Conservation (phyloP, 1,140 invertebrate genomes). For the Pinna nobilis region DNA sequence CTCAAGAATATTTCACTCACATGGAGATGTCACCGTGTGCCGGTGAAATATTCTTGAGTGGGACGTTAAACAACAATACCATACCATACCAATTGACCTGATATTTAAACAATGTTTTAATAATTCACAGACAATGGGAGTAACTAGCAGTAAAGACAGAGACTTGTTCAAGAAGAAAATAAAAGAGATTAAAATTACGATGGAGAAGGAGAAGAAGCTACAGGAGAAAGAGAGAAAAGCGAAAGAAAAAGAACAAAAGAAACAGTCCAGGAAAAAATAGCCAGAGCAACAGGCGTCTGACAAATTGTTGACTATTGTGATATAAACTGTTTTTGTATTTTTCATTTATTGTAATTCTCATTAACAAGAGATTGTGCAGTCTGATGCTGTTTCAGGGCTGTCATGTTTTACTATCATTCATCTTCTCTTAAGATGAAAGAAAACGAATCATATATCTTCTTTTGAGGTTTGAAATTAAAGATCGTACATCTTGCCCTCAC, state of each 20-base stretch:
- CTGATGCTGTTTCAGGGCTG: too few relatives aligned
- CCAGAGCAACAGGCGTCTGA: not conserved
- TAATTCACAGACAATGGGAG: constrained; percentile 56
- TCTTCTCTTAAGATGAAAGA: too few relatives aligned
- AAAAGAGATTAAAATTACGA: constrained; percentile 62
- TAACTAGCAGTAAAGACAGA: constrained; percentile 63
- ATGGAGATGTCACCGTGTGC: too few relatives aligned
- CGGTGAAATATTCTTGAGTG: too few relatives aligned
- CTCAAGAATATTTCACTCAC: too few relatives aligned
- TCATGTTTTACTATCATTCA: too few relatives aligned
- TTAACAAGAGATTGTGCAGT: too few relatives aligned
- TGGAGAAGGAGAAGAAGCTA: constrained; percentile 66
- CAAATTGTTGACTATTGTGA: not conserved
- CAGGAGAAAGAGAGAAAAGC: constrained; percentile 66
- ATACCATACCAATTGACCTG: not conserved
- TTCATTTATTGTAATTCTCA: too few relatives aligned
- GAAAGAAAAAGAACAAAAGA: constrained; percentile 62
- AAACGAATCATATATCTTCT: too few relatives aligned
- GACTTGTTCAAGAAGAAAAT: constrained; percentile 69
- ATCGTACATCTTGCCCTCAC: too few relatives aligned
- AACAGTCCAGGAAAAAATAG: constrained; percentile 55
- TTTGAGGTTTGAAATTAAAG: too few relatives aligned
- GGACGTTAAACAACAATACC: too few relatives aligned
- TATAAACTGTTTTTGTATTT: not conserved
- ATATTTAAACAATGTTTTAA: not conserved